phyloP scores from a whole-genome alignment of 2,113 vertebrate genomes.

The Hassar affinis region DNA sequence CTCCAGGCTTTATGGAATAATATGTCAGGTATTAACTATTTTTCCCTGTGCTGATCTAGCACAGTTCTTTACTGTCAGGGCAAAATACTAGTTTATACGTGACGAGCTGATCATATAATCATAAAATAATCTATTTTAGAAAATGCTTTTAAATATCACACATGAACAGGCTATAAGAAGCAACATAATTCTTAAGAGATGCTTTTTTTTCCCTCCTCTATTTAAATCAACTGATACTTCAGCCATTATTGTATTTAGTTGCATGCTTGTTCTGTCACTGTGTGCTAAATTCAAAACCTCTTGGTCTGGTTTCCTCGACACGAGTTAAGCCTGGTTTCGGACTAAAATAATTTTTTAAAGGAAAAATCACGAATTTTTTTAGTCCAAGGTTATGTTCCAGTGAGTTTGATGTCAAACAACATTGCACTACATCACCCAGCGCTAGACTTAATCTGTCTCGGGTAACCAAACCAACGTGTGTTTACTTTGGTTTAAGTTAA shows the following conservation, averaged over 20 bases:
- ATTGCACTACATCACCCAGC: not conserved
- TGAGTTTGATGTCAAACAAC: not conserved
- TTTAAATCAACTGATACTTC: constrained; percentile 38
- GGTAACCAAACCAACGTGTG: not conserved
- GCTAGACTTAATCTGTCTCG: constrained; percentile 34
- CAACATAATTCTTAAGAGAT: constrained; percentile 56
- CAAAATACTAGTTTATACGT: constrained; percentile 53
- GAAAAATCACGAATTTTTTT: not conserved
- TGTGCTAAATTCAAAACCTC: constrained; percentile 36
- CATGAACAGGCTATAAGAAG: constrained; percentile 58
- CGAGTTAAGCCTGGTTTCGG: constrained; percentile 20
- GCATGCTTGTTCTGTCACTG: constrained; percentile 49
- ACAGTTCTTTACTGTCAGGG: constrained; percentile 65
- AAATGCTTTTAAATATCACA: constrained; percentile 62
- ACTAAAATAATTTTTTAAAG: not conserved
- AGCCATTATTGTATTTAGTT: constrained; percentile 30
- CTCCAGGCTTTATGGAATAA: constrained; percentile 52
- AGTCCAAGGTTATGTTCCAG: not conserved
- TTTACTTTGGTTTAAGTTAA: constrained; percentile 21
- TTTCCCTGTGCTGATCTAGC: constrained; percentile 51
- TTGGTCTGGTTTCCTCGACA: constrained; percentile 23
- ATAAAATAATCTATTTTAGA: constrained; percentile 74
- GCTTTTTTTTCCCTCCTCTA: constrained; percentile 41
- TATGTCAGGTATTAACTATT: constrained; percentile 54
- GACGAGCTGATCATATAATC: constrained; percentile 59